phyloP scores from a whole-genome alignment of 2,797 vertebrate species.

The Sebastes trivittatus region DNA sequence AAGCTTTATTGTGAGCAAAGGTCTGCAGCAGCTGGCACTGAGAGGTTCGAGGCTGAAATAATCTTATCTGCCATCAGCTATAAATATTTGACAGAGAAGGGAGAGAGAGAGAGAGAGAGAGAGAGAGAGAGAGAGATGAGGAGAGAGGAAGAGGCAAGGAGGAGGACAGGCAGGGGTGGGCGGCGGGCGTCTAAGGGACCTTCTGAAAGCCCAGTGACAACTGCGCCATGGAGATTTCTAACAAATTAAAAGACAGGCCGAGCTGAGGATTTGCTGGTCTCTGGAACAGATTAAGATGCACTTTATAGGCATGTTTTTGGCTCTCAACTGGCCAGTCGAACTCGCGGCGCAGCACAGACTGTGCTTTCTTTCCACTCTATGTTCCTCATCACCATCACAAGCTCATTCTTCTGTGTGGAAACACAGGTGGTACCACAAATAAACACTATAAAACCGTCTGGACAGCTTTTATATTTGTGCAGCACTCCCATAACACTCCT shows the following conservation, averaged over 20 bases:
- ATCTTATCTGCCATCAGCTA: slow-evolving; percentile 88
- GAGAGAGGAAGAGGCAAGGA: slow-evolving; percentile 45
- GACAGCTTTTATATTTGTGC: slow-evolving; percentile 73
- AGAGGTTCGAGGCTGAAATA: slow-evolving; percentile 74
- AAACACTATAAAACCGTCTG: slow-evolving; percentile 76
- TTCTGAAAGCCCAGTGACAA: slow-evolving; percentile 54
- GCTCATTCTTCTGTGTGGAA: slow-evolving; percentile 71
- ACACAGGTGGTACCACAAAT: slow-evolving; percentile 81
- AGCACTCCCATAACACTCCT: slow-evolving; percentile 74
- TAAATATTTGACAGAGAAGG: slow-evolving; percentile 83
- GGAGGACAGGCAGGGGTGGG: slow-evolving; percentile 11
- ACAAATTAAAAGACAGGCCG: slow-evolving; percentile 50
- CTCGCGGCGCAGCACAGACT: slow-evolving; percentile 39
- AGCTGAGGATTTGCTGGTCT: slow-evolving; percentile 48
- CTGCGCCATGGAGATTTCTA: slow-evolving; percentile 53
- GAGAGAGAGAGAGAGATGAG: slow-evolving; percentile 28
- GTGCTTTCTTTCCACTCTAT: slow-evolving; percentile 54
- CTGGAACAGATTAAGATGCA: slow-evolving; percentile 59
- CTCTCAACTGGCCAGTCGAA: slow-evolving; percentile 18
- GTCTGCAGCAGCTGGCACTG: slow-evolving; percentile 85
- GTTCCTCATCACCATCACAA: slow-evolving; percentile 62
- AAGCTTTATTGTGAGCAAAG: slow-evolving; percentile 87
- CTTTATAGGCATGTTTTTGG: slow-evolving; percentile 54
- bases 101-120: slow-evolving; percentile 30
- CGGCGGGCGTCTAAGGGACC: slow-evolving; percentile 18